Evolutionary conservation across 2,797 vertebrate genomes (phyloP), one percentile per base, ranked within the genome.

Genomic region (Myiotriccus ornatus): DNA sequence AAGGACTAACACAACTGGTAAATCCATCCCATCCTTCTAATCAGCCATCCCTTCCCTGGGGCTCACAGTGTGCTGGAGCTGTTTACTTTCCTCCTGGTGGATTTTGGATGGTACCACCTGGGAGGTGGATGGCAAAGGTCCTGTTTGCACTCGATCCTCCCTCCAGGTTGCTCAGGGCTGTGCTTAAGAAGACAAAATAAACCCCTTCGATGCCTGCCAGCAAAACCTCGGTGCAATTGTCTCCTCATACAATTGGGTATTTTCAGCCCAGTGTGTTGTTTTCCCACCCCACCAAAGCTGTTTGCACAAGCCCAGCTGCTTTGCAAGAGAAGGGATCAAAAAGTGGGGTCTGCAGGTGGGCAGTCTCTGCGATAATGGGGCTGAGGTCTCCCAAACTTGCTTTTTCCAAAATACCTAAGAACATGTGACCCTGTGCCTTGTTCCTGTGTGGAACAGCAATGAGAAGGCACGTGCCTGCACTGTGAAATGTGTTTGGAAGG

Each of bases 51-150:
- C 34, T 63, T 76, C 65, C 37, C 67, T 12, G 28, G n/a, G 71
- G 47, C 49, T 74, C 5, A 1, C n/a, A 19, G 50, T 4, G 2
- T 52, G n/a, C 75, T 0, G 6, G 32, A 46, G 83, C 74, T 87
- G 44, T 87, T 94, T 85, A 24, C 57, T 32, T 84, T 93, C 74
- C 62, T 8, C 17, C 18, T 37, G 8, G 37, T 17, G 37, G 67
- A 50, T 70, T 70, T 86, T 0, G 11, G 34, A 56, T 77, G 44
- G 78, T 47, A 10, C 55, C 0, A 0, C 78, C 68, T 76, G 70
- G 52, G 64, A 89, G 63, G 30, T 44, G 59, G 39, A 23, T 90
- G 90, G 47, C 91, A 90, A 74, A 95, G 90, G 70, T 90, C 84
- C 68, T 87, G 77, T 92, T 93, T 93, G 71, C 86, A 39, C 67